These are phyloP conservation scores for Ctenopoma multispine DNA, from an alignment of 2,797 vertebrate genomes.

Conservation along the genomic window DNA sequence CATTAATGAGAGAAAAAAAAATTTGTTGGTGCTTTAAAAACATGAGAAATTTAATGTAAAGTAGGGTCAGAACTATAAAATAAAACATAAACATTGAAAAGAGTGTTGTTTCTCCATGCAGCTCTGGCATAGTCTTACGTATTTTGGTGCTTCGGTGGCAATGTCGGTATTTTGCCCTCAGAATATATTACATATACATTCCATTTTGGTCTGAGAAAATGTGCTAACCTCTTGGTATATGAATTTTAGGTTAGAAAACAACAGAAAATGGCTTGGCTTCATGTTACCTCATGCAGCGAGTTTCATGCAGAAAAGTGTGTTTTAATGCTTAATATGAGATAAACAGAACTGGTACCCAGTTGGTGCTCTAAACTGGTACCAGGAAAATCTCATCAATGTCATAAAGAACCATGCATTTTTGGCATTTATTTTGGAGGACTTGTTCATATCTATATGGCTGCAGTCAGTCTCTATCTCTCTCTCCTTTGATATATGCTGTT, in stretches of 20 bases:
- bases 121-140: conserved; percentile 28
- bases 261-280: not conserved
- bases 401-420: too few species aligned
- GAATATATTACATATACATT: not conserved
- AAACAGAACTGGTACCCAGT: too few species aligned
- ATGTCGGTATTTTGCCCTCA: not conserved
- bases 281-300: not conserved
- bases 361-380: not conserved
- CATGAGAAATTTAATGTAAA: not conserved
- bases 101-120: conserved; percentile 28
- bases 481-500: not conserved
- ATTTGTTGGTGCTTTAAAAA: too few species aligned
- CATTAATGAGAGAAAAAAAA: too few species aligned
- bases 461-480: not conserved
- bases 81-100: conserved; percentile 4
- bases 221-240: conserved; percentile 2
- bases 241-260: conserved; percentile 8
- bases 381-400: not conserved
- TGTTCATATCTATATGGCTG: too few species aligned
- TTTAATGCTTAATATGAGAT: not conserved
- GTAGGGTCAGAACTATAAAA: conserved; percentile 2
- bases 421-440: too few species aligned
- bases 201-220: not conserved
- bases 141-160: conserved; percentile 45
- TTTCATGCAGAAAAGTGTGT: not conserved